Evolutionary conservation across 2,888 invertebrate genomes (phyloP).

Genomic region (Pelosia muscerda): DNA sequence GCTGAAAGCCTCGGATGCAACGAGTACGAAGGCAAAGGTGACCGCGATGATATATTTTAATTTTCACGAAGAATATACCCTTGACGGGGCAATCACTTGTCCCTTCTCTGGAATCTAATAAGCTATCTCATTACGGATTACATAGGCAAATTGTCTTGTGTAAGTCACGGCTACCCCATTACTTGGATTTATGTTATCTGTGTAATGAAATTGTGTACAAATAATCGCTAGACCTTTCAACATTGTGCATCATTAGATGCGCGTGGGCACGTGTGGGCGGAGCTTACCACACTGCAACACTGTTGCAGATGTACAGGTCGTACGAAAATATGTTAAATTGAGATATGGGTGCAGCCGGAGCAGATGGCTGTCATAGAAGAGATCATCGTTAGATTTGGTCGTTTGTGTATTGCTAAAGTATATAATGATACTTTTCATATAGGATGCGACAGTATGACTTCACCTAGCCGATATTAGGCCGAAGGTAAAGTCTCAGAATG

Average conservation of each 20-base stretch:
- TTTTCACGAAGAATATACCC: neutral
- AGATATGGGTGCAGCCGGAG: conserved; percentile 25
- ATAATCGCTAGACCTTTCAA: conserved; percentile 39
- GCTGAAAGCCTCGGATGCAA: neutral
- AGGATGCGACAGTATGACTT: no score
- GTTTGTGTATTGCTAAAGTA: no score
- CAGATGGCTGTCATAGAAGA: neutral
- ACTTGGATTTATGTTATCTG: neutral
- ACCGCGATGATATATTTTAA: no score
- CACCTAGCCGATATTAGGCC: no score
- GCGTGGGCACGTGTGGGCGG: conserved; percentile 63
- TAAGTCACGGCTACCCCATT: neutral
- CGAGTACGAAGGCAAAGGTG: no score
- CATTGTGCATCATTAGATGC: conserved; percentile 53
- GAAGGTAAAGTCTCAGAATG: no score
- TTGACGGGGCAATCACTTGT: neutral
- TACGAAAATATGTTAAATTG: conserved; percentile 48
- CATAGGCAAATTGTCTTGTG: neutral
- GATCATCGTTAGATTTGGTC: neutral
- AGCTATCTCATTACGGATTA: neutral
- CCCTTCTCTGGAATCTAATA: neutral
- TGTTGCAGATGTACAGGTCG: conserved; percentile 50
- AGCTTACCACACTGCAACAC: conserved; percentile 48
- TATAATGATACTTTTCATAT: no score
- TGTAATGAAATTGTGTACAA: neutral